Evolutionary conservation across 1,140 invertebrate genomes (phyloP).

Genomic region (Hermetia illucens): DNA sequence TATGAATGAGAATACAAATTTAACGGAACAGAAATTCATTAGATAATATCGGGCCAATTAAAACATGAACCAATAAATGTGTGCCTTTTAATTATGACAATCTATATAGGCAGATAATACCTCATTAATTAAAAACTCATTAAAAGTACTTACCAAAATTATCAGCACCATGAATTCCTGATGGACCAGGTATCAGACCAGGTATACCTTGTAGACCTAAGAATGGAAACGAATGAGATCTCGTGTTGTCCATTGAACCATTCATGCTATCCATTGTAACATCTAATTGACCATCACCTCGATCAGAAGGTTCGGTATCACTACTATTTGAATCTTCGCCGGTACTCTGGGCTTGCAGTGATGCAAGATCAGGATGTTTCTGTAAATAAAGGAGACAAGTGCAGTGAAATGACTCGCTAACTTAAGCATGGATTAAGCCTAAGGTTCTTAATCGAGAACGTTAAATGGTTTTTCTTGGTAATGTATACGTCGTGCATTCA

Average conservation of each 20-base stretch:
- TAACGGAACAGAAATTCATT: too few relatives aligned
- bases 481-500: too few relatives aligned
- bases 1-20: too few relatives aligned
- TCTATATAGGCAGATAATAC: too few relatives aligned
- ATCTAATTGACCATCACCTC: constrained; percentile 35
- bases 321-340: constrained; percentile 60
- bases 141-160: constrained; percentile 78
- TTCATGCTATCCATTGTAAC: constrained; percentile 21
- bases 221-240: constrained; percentile 51
- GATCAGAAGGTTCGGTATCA: constrained; percentile 51
- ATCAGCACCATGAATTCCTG: constrained; percentile 57
- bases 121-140: too few relatives aligned
- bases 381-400: constrained; percentile 11
- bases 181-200: constrained; percentile 66
- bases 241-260: constrained; percentile 42
- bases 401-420: not conserved
- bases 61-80: too few relatives aligned
- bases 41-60: too few relatives aligned
- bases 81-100: too few relatives aligned
- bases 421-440: too few relatives aligned
- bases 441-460: too few relatives aligned
- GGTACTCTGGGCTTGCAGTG: constrained; percentile 50
- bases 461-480: too few relatives aligned
- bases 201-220: constrained; percentile 56
- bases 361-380: constrained; percentile 14